Base-by-base conservation (phyloP, 2,797 vertebrate species). In the Pelochelys cantorii region DNA sequence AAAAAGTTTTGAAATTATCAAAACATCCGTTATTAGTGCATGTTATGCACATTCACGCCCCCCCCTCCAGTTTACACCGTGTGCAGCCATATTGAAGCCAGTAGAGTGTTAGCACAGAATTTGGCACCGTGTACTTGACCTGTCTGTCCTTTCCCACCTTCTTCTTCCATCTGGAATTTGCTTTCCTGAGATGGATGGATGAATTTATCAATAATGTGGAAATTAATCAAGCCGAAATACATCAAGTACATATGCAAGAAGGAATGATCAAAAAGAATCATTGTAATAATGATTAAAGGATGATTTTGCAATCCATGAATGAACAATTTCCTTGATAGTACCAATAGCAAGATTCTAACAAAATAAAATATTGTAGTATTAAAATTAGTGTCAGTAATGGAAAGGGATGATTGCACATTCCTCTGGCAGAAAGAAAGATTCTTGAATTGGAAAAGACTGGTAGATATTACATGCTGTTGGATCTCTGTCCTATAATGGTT, bases 81-180 rank as follows among this genome's bases (percentile, higher is more conserved):
- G 27, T 60, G 59, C 59, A 60, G 11, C 59, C 11, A 60, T 59
- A 29, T 60, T 60, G 59, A 11, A 29, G 31, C 62, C 62, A 65
- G 18, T n/a, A 65, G 31, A 29, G 29, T 62, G 17, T 65, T 62
- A 65, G 29, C 22, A 65, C 62, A 65, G 62, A n/a, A 65, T 65
- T 65, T 34, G 31, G 15, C 62, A 34, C 3, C 15, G n/a, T 34
- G 7, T 65, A 17, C 62, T 65, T 65, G 62, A 65, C n/a, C 31
- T 65, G 31, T 31, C 1, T 86, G 1, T 27, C 42, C 4, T 60
- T 4, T 56, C 48, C 25, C 9, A 1, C 2, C 34, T 4, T 1
- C 2, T 7, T 25, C 4, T 4, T 7, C 3, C 2, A 1, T 2
- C 17, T 25, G 3, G 29, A 37, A 25, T 94, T 62, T 91, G 0